phyloP scores from a whole-genome alignment of 64 coral and sea anemone species.

The Acropora yongei region DNA sequence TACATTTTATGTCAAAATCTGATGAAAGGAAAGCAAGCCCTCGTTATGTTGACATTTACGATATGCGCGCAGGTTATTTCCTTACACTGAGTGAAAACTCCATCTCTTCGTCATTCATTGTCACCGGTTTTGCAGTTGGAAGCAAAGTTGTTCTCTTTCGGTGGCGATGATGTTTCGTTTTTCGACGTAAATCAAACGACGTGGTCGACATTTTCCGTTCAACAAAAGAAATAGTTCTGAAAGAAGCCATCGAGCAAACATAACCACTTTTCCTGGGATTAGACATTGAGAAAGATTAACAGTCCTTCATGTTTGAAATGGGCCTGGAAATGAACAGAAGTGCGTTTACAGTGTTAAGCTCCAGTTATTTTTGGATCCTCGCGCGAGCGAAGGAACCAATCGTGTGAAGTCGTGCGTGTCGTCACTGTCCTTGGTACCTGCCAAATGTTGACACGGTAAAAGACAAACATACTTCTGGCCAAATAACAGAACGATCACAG shows the following conservation, averaged over 20 bases:
- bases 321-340: neutral
- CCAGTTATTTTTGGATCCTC: constrained; percentile 28
- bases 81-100: constrained; percentile 85
- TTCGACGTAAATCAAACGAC: constrained; percentile 76
- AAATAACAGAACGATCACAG: neutral
- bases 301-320: neutral
- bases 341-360: neutral
- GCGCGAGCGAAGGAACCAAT: neutral
- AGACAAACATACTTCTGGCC: constrained; percentile 17
- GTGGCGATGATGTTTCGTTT: constrained; percentile 75
- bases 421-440: constrained; percentile 44
- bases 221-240: neutral
- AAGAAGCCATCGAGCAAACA: constrained; percentile 52
- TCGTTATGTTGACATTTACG: no score
- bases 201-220: constrained; percentile 59
- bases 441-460: constrained; percentile 2
- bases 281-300: constrained; percentile 51
- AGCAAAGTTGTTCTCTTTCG: neutral
- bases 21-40: no score
- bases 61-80: neutral
- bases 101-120: constrained; percentile 58
- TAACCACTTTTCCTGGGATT: constrained; percentile 29
- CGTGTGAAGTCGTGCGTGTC: constrained; percentile 62
- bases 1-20: no score
- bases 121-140: neutral